A percentile compares a stretch with the other conserved stretches of the same genome.
Conservation (phyloP, 2,113 vertebrate genomes). For the Myiozetetes cayanensis region DNA sequence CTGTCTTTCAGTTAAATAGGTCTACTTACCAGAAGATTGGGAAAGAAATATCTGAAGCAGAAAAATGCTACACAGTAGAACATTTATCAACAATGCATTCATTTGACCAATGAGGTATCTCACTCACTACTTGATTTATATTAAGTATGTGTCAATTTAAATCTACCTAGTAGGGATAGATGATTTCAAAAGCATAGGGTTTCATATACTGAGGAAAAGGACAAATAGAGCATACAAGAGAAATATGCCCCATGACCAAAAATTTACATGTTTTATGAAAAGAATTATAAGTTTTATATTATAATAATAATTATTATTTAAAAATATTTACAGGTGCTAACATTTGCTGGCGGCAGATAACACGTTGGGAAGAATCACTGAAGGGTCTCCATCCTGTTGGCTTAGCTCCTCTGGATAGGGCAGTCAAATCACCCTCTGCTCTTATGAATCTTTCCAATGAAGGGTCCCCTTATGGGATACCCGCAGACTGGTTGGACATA, state of each 20-base stretch:
- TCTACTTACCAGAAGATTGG: neutral
- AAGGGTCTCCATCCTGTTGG: neutral
- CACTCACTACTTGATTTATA: neutral
- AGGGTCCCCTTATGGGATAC: neutral
- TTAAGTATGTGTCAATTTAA: neutral
- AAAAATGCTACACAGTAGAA: neutral
- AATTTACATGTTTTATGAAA: neutral
- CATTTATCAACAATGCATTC: neutral
- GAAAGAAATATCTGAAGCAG: neutral
- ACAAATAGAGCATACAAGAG: neutral
- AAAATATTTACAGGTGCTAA: neutral
- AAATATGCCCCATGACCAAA: neutral
- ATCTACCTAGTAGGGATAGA: neutral
- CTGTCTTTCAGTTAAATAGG: neutral
- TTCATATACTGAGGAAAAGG: neutral
- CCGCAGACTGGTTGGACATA: neutral
- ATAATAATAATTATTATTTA: neutral
- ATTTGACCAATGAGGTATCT: neutral
- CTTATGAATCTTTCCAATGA: neutral
- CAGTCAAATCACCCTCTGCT: neutral
- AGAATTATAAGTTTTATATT: neutral
- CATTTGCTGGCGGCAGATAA: neutral
- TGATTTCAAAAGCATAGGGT: neutral
- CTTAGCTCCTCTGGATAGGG: neutral
- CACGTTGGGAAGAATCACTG: neutral